A percentile compares a stretch with the other conserved stretches of the same genome.
phyloP scores from a whole-genome alignment of 2,113 vertebrate genomes.

The Hippocampus barbouri region DNA sequence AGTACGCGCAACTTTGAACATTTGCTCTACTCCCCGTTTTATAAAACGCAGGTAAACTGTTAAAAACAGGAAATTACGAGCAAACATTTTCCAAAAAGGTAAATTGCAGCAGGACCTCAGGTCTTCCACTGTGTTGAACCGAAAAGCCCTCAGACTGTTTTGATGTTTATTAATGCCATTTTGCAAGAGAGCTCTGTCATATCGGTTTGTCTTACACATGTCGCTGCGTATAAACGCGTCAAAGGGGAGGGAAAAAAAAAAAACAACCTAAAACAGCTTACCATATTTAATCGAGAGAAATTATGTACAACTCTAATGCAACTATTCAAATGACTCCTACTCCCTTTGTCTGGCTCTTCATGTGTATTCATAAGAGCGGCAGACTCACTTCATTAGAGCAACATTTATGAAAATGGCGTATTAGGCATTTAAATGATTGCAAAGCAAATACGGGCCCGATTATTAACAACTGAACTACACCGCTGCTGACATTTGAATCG shows the following conservation, averaged over 20 bases:
- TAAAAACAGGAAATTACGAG: background rate
- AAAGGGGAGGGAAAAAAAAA: constrained; percentile 73
- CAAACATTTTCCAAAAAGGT: background rate
- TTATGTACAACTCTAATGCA: constrained; percentile 83
- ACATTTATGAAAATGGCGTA: constrained; percentile 85
- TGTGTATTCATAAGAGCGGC: constrained; percentile 82
- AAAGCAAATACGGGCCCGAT: constrained; percentile 76
- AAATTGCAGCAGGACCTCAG: background rate
- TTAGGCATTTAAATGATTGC: constrained; percentile 69
- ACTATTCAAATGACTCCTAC: constrained; percentile 83
- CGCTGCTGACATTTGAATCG: constrained; percentile 77
- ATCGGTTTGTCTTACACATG: constrained; percentile 54
- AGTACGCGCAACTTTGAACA: background rate
- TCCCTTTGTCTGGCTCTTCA: constrained; percentile 73
- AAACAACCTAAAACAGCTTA: constrained; percentile 75
- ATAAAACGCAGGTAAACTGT: too few species aligned
- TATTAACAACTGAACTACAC: constrained; percentile 88
- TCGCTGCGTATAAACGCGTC: constrained; percentile 78
- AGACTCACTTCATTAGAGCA: constrained; percentile 88
- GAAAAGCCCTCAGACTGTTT: constrained; percentile 60
- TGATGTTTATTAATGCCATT: constrained; percentile 91
- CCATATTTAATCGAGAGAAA: constrained; percentile 87
- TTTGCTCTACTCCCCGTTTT: background rate
- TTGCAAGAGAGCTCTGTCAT: constrained; percentile 79
- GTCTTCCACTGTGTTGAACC: constrained; percentile 27